A percentile compares a stretch with the other conserved stretches of the same genome.
Conservation (phyloP, 2,888 invertebrate species). For the Eilema depressum region DNA sequence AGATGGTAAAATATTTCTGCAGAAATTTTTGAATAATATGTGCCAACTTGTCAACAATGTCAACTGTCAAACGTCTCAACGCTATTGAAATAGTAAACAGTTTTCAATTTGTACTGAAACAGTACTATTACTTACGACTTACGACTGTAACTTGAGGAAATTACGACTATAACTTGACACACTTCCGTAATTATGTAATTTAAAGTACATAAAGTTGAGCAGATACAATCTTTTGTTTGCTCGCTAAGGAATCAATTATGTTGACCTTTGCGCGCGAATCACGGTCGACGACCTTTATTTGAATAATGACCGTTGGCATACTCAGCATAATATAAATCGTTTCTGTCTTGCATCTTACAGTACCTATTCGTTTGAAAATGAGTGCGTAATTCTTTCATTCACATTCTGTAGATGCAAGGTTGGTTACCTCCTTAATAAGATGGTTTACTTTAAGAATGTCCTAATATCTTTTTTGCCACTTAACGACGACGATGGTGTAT, state of each 20-base stretch:
- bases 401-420: neutral
- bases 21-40: no score
- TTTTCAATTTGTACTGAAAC: no score
- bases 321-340: constrained; percentile 33
- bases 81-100: neutral
- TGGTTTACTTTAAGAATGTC: neutral
- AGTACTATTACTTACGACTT: neutral
- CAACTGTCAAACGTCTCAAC: neutral
- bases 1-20: neutral
- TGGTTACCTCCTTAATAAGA: neutral
- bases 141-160: neutral
- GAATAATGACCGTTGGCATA: constrained; percentile 53
- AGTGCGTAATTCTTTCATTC: neutral
- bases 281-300: constrained; percentile 60
- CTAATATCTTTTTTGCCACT: neutral
- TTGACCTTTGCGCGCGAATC: constrained; percentile 64
- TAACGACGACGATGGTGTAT: neutral
- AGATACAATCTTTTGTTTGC: constrained; percentile 43
- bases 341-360: constrained; percentile 20
- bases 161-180: constrained; percentile 12
- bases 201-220: constrained; percentile 32
- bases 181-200: constrained; percentile 44
- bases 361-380: constrained; percentile 20
- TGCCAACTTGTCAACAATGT: neutral
- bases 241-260: constrained; percentile 55